Percentiles rank a stretch among this genome's conserved stretches.
Conservation (phyloP, 2,888 invertebrate species). For the Eueremaeus valkanovi region DNA sequence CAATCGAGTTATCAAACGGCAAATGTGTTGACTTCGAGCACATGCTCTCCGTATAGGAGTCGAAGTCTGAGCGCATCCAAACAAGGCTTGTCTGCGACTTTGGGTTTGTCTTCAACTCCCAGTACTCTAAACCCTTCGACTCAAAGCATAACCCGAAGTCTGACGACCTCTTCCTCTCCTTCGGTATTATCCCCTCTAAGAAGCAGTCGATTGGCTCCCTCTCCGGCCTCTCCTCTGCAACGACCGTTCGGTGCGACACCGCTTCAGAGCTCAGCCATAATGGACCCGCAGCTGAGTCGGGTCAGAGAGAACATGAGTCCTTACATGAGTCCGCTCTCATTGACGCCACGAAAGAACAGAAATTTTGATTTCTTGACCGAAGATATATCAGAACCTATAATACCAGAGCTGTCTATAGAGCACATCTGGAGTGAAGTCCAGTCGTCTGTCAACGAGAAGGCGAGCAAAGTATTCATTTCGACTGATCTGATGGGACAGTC, state of each 20-base stretch:
- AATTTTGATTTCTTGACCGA: conserved; percentile 47
- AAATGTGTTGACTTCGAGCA: not conserved
- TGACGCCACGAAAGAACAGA: conserved; percentile 49
- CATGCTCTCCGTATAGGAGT: conserved; percentile 34
- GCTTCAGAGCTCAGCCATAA: not conserved
- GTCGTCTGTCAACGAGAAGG: conserved; percentile 56
- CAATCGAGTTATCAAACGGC: conserved; percentile 23
- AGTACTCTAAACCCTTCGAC: conserved; percentile 25
- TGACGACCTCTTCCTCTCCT: conserved; percentile 17
- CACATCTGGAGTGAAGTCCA: conserved; percentile 76
- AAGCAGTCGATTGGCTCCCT: conserved; percentile 37
- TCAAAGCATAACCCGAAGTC: conserved; percentile 1
- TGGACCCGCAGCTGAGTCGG: conserved; percentile 48
- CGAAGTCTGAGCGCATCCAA: conserved; percentile 22
- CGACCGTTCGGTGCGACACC: not conserved
- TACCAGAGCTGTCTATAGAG: conserved; percentile 81
- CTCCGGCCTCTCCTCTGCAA: conserved; percentile 23
- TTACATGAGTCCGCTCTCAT: conserved; percentile 52
- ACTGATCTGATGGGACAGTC: conserved; percentile 80
- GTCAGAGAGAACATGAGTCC: conserved; percentile 48
- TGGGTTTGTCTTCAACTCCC: conserved; percentile 9
- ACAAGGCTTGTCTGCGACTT: conserved; percentile 9
- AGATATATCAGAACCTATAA: conserved; percentile 62
- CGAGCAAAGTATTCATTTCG: conserved; percentile 73
- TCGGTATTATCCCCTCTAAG: conserved; percentile 36